phyloP scores from a whole-genome alignment of 2,888 invertebrate genomes.

The Cordilura impudica region DNA sequence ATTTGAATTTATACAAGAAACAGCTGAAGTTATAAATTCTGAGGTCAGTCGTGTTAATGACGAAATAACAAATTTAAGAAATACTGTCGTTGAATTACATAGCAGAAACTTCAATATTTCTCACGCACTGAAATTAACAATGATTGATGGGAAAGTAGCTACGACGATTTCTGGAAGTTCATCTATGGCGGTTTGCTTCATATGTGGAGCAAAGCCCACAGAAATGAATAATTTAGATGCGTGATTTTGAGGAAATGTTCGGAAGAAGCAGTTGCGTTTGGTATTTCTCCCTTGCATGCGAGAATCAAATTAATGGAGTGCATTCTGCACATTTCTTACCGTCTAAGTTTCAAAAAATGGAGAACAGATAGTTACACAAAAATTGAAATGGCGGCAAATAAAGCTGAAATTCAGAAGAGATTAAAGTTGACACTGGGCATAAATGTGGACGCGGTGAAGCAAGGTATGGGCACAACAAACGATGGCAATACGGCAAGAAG shows the following conservation, averaged over 20 bases:
- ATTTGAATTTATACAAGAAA: constrained; percentile 38
- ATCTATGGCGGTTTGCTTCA: constrained; percentile 42
- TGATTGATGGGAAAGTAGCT: constrained; percentile 45
- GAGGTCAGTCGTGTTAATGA: constrained; percentile 36
- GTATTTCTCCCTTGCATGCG: constrained; percentile 32
- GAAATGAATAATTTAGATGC: constrained; percentile 41
- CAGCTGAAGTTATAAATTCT: constrained; percentile 34
- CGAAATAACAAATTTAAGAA: constrained; percentile 43
- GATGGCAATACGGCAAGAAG: constrained; percentile 44
- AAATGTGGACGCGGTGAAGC: constrained; percentile 42
- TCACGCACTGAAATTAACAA: constrained; percentile 29
- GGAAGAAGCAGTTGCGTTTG: constrained; percentile 24
- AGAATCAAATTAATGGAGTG: constrained; percentile 41
- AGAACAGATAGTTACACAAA: constrained; percentile 37
- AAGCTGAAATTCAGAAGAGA: constrained; percentile 33
- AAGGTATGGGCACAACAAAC: constrained; percentile 50
- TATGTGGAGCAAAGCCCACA: constrained; percentile 21
- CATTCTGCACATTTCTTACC: constrained; percentile 34
- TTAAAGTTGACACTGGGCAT: constrained; percentile 27
- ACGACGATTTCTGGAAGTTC: constrained; percentile 27
- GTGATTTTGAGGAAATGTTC: constrained; percentile 30
- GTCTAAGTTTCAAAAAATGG: constrained; percentile 26
- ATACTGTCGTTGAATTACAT: not conserved
- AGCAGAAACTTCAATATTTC: constrained; percentile 17
- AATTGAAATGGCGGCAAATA: constrained; percentile 22